Evolutionary conservation across 2,888 invertebrate genomes (phyloP).

Genomic region (Monochamus alternatus): DNA sequence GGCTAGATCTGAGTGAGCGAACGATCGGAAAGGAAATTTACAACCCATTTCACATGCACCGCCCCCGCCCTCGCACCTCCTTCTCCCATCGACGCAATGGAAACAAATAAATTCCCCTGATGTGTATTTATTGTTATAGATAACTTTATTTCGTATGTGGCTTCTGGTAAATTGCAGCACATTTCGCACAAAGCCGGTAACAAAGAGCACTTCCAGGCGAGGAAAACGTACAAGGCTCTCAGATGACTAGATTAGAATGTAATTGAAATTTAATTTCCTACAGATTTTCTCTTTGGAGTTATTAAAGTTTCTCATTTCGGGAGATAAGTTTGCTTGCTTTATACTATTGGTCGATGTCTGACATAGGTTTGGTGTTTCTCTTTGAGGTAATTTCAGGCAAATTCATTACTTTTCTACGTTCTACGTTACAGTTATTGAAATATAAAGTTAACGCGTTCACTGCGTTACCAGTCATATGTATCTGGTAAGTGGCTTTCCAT

Average conservation of each 20-base stretch:
- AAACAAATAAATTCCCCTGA: constrained; percentile 14
- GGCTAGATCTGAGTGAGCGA: not conserved
- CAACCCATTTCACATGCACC: constrained; percentile 10
- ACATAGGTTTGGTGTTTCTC: constrained; percentile 1
- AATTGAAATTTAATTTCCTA: constrained; percentile 14
- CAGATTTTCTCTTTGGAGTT: not conserved
- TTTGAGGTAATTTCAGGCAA: not conserved
- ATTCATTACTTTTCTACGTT: not conserved
- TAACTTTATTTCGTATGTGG: constrained; percentile 17
- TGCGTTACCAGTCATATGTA: not conserved
- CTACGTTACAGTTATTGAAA: not conserved
- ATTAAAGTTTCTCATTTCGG: constrained; percentile 6
- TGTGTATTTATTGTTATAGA: constrained; percentile 19
- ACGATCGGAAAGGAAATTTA: constrained; percentile 20
- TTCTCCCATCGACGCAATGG: not conserved
- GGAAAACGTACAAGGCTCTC: not conserved
- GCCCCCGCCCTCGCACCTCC: not conserved
- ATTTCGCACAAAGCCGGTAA: not conserved
- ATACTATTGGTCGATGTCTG: not conserved
- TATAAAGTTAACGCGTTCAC: not conserved
- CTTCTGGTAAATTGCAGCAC: constrained; percentile 9
- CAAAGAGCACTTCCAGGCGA: not conserved
- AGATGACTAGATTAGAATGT: not conserved
- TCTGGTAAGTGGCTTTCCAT: not conserved
- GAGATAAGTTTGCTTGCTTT: not conserved